phyloP scores from a whole-genome alignment of 2,888 invertebrate species.

The Drosophila cracens region DNA sequence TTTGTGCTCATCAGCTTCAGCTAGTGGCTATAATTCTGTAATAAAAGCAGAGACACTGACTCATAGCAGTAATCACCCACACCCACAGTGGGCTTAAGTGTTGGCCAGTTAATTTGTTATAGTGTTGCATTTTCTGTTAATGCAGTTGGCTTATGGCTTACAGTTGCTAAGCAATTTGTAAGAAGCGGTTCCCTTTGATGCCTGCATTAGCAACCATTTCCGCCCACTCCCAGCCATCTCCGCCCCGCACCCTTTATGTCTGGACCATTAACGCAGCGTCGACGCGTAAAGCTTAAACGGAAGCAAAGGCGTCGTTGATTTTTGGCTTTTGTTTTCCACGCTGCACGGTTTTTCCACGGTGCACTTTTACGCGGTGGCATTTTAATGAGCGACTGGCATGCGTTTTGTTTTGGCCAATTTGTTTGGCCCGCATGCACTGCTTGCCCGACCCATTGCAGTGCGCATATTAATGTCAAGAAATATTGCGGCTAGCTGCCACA shows the following conservation, averaged over 20 bases:
- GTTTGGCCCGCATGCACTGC: constrained; percentile 50
- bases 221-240: neutral
- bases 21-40: constrained; percentile 10
- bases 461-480: constrained; percentile 47
- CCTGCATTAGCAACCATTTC: constrained; percentile 62
- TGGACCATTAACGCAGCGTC: constrained; percentile 66
- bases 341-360: neutral
- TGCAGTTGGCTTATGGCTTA: neutral
- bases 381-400: constrained; percentile 66
- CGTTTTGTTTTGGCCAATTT: constrained; percentile 44
- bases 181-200: constrained; percentile 60
- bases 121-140: constrained; percentile 16
- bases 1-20: constrained; percentile 30
- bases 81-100: constrained; percentile 18
- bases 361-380: constrained; percentile 46
- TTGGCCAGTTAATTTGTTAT: constrained; percentile 31
- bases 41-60: constrained; percentile 9
- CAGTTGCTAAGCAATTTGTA: constrained; percentile 39
- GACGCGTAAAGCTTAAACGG: constrained; percentile 58
- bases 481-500: constrained; percentile 10
- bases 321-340: constrained; percentile 40
- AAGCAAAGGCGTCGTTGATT: constrained; percentile 43
- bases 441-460: constrained; percentile 20
- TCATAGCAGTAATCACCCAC: constrained; percentile 10
- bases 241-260: constrained; percentile 25